These are phyloP conservation scores for Clunio marinus DNA, from an alignment of 2,888 invertebrate species.

Conservation along the genomic window DNA sequence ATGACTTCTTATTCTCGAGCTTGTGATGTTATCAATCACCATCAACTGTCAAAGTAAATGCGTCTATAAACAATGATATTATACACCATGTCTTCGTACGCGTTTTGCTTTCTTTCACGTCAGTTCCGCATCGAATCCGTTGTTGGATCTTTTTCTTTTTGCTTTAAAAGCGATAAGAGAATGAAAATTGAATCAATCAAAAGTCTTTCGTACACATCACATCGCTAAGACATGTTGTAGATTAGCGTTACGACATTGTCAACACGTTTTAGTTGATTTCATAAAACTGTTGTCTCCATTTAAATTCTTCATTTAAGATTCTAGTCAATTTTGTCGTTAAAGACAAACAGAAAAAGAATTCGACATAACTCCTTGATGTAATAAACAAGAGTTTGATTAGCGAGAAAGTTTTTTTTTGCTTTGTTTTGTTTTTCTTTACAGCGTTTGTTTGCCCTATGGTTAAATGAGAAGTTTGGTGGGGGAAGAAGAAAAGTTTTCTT, in stretches of 20 bases:
- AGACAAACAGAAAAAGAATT: not conserved
- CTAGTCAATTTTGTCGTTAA: too few relatives aligned
- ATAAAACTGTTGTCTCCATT: too few relatives aligned
- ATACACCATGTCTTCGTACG: not conserved
- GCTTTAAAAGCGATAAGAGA: too few relatives aligned
- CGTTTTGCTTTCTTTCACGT: too few relatives aligned
- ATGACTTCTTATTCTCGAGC: not conserved
- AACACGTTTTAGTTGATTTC: too few relatives aligned
- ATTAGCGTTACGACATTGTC: too few relatives aligned
- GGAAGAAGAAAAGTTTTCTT: not conserved
- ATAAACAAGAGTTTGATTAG: not conserved
- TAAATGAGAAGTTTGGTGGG: not conserved
- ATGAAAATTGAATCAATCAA: too few relatives aligned
- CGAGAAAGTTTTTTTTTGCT: not conserved
- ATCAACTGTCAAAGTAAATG: slow-evolving; percentile 7
- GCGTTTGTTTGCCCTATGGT: not conserved
- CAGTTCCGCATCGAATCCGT: too few relatives aligned
- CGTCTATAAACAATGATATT: not conserved
- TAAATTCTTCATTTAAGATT: too few relatives aligned
- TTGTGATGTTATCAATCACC: slow-evolving; percentile 21
- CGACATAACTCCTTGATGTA: not conserved
- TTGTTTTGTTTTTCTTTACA: not conserved
- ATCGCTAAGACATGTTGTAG: too few relatives aligned
- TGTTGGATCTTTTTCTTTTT: too few relatives aligned
- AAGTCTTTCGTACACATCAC: too few relatives aligned